Evolutionary conservation across 2,113 vertebrate species (phyloP).

Genomic region (Promerops cafer): DNA sequence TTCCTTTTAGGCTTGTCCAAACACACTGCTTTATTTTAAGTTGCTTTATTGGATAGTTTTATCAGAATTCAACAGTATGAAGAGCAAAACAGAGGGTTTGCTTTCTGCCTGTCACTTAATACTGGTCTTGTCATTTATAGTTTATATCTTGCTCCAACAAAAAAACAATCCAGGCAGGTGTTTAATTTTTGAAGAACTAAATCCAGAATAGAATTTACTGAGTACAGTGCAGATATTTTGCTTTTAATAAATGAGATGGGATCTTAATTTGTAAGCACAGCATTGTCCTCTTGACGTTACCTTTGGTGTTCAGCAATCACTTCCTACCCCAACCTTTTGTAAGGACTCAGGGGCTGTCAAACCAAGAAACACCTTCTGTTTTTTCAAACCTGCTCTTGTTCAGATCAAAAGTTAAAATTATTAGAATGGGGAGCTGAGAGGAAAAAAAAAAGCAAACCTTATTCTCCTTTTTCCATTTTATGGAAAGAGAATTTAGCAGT

Average conservation of each 20-base stretch:
- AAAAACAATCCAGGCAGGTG: background rate
- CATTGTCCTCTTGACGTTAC: background rate
- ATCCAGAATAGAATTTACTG: background rate
- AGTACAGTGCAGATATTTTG: background rate
- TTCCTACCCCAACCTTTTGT: background rate
- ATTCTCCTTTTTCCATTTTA: background rate
- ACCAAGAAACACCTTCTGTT: background rate
- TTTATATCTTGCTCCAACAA: background rate
- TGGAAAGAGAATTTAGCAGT: background rate
- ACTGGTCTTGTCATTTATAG: background rate
- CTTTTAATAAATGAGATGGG: background rate
- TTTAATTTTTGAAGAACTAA: background rate
- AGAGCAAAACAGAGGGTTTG: background rate
- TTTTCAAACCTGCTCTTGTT: background rate
- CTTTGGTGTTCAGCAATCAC: background rate
- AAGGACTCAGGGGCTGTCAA: background rate
- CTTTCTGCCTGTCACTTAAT: background rate
- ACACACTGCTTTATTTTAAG: background rate
- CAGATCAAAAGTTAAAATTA: background rate
- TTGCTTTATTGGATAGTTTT: background rate
- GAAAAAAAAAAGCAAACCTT: background rate
- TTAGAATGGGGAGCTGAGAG: background rate
- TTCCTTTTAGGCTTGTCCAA: background rate
- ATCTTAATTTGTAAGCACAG: background rate
- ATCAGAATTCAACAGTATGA: background rate